Conservation (phyloP, 1,140 invertebrate genomes). For the Chrysomallon squamiferum region DNA sequence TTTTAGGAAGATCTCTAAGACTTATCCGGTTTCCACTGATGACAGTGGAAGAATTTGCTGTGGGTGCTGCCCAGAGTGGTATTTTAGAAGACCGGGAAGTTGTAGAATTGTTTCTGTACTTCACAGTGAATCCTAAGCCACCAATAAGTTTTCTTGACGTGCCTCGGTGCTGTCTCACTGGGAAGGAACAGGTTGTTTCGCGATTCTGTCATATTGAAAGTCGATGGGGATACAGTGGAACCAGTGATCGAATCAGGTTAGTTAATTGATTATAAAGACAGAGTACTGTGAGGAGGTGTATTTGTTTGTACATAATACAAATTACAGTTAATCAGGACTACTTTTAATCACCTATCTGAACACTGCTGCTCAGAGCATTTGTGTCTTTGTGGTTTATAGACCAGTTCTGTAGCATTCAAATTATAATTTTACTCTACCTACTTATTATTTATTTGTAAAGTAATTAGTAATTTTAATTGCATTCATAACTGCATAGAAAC, state of each 20-base stretch:
- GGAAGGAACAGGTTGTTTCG: constrained; percentile 81
- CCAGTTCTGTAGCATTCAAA: too few relatives aligned
- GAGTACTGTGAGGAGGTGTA: too few relatives aligned
- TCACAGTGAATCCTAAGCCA: constrained; percentile 81
- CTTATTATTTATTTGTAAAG: too few relatives aligned
- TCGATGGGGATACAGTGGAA: constrained; percentile 88
- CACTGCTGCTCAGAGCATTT: too few relatives aligned
- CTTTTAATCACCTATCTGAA: too few relatives aligned
- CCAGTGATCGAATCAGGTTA: constrained; percentile 81
- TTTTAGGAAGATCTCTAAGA: constrained; percentile 74
- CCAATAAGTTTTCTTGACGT: constrained; percentile 74
- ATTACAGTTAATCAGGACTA: too few relatives aligned
- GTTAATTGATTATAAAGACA: too few relatives aligned
- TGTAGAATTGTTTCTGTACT: constrained; percentile 83
- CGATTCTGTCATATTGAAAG: constrained; percentile 83
- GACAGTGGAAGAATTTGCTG: constrained; percentile 87
- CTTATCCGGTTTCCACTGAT: constrained; percentile 86
- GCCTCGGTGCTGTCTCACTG: constrained; percentile 82
- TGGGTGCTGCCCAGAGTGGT: constrained; percentile 74
- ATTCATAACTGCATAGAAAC: too few relatives aligned
- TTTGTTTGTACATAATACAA: too few relatives aligned
- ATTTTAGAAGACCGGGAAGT: constrained; percentile 79
- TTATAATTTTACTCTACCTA: too few relatives aligned
- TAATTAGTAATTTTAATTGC: too few relatives aligned
- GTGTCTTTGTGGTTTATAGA: too few relatives aligned